Percentiles rank a stretch among this genome's conserved stretches.
Conservation (phyloP, 2,888 invertebrate species). For the Glaucopsyche alexis region DNA sequence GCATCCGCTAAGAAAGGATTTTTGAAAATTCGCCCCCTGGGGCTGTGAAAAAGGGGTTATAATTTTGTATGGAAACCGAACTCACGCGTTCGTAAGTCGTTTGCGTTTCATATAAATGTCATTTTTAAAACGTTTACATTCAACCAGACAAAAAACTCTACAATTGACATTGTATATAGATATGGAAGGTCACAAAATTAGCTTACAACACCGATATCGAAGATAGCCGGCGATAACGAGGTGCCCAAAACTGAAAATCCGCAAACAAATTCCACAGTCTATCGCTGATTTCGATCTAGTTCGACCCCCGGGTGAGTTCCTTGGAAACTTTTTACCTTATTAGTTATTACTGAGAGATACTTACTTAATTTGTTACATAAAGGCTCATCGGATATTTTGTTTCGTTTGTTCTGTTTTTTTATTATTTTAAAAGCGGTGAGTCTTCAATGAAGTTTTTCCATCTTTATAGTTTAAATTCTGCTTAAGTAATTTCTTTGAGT, state of each 20-base stretch:
- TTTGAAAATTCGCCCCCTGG: too few species aligned
- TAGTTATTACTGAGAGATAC: too few species aligned
- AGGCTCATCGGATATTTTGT: background rate
- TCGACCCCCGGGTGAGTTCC: conserved; percentile 9
- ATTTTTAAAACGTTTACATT: background rate
- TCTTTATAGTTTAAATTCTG: too few species aligned
- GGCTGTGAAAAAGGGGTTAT: too few species aligned
- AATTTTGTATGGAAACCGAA: too few species aligned
- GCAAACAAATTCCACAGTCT: background rate
- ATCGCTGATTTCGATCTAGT: conserved; percentile 11
- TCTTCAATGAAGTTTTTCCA: too few species aligned
- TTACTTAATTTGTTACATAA: too few species aligned
- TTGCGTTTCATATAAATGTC: background rate
- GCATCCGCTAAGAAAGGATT: too few species aligned
- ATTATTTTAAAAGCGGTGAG: too few species aligned
- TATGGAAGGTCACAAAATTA: conserved; percentile 24
- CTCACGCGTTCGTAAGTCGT: too few species aligned
- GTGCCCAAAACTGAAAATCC: conserved; percentile 17
- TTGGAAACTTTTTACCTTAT: background rate
- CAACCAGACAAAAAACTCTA: background rate
- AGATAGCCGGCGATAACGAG: conserved; percentile 18
- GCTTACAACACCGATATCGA: background rate
- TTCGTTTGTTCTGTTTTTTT: too few species aligned
- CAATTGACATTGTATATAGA: conserved; percentile 4
- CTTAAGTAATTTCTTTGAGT: too few species aligned